phyloP scores from a whole-genome alignment of 2,797 vertebrate species.

The Morus bassanus region DNA sequence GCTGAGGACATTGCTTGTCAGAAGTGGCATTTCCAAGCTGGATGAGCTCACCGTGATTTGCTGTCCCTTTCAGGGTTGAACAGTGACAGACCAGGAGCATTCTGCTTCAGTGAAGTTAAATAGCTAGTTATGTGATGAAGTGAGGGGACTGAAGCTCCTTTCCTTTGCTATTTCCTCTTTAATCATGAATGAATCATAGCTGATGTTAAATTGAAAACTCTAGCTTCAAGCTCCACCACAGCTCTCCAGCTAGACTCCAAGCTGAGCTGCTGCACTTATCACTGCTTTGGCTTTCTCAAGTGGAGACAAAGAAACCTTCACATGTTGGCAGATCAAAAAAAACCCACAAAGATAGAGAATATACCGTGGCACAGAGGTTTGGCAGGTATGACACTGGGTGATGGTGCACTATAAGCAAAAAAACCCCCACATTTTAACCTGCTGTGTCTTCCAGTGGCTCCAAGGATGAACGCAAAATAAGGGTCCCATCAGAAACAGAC shows the following conservation, averaged over 20 bases:
- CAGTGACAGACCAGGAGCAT: neutral
- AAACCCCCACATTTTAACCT: fast-evolving
- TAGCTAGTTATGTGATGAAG: neutral
- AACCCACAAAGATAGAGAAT: neutral
- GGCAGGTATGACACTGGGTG: neutral
- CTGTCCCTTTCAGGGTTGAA: neutral
- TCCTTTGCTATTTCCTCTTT: neutral
- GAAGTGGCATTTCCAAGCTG: neutral
- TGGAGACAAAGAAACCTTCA: neutral
- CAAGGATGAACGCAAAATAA: neutral
- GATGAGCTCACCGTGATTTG: neutral
- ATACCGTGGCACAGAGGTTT: neutral
- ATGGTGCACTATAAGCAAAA: neutral
- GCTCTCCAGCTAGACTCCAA: neutral
- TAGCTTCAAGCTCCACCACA: neutral
- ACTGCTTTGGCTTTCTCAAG: neutral
- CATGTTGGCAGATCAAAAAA: neutral
- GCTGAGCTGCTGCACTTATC: neutral
- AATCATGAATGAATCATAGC: neutral
- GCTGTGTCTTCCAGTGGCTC: neutral
- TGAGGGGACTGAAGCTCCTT: neutral
- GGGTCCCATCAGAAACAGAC: neutral
- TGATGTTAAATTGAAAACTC: neutral
- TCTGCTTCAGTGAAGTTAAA: neutral
- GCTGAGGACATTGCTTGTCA: neutral